Evolutionary conservation across 2,113 vertebrate species (phyloP), one percentile per base, ranked within the genome.

Genomic region (Myodes glareolus): DNA sequence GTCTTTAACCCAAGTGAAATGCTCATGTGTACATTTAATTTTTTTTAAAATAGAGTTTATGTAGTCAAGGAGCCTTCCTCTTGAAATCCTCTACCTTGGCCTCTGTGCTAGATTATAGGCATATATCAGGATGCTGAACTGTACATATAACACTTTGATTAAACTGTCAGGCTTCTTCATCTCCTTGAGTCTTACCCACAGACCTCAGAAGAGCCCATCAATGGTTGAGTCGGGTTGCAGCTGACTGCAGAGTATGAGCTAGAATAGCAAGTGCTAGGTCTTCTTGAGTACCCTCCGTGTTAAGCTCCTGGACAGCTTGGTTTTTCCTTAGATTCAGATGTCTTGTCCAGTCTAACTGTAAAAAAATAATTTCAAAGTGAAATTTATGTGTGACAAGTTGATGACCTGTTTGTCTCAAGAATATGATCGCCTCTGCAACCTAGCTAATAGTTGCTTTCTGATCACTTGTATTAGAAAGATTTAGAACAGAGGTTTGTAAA

Each of bases 361-460:
- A 94, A 96, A 96, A 75, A 58, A 14, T 92, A 58, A 58, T 96
- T 97, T 94, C 58, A 96, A 88, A 96, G 58, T 86, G 82, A 68
- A 31, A 36, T 88, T 92, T 90, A 72, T 91, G 13, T 47, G 65
- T 93, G 55, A 70, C n/a, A 94, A 94, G 21, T 19, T 70, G 84
- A 47, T 90, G 39, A 85, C 88, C 58, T 81, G 50, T 95, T 94
- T 87, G 52, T 96, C 21, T 84, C 91, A 70, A 88, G 36, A 92
- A 47, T 96, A 95, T 90, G 77, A 89, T 94, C 91, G 58, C 63
- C 9, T 89, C 7, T 42, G 29, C 7, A 63, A 42, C 90, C 78
- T 94, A 87, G 92, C 47, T 77, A 50, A 61, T 88, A 42, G 76
- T 81, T 94, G 27, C 73, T 42, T 8, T 9, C 33, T 90, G 31